These are phyloP conservation scores for Scortum barcoo DNA, from an alignment of 2,113 vertebrate genomes.

Conservation along the genomic window DNA sequence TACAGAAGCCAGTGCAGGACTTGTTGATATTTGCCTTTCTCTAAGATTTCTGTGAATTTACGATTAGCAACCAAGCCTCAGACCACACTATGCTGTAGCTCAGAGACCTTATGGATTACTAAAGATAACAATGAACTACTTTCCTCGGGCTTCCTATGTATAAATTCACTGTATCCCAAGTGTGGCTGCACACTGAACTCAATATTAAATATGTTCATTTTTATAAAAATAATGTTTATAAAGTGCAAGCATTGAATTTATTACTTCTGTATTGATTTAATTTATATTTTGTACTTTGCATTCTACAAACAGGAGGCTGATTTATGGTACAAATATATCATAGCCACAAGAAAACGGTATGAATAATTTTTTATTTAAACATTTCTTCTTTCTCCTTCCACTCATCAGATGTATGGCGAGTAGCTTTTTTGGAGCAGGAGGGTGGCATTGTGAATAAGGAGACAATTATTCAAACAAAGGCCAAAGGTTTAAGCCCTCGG, in stretches of 20 bases:
- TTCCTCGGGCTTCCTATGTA: slow-evolving; percentile 36
- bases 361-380: not conserved
- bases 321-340: slow-evolving; percentile 19
- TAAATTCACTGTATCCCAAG: slow-evolving; percentile 1
- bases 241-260: not conserved
- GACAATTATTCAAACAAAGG: slow-evolving; percentile 67
- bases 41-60: slow-evolving; percentile 79
- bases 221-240: slow-evolving; percentile 1
- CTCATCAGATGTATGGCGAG: slow-evolving; percentile 16
- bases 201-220: slow-evolving; percentile 5
- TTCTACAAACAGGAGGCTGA: not conserved
- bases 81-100: slow-evolving; percentile 62
- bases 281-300: slow-evolving; percentile 10
- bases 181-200: slow-evolving; percentile 24
- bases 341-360: not conserved
- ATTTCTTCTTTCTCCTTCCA: not conserved
- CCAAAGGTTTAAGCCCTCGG: slow-evolving; percentile 63
- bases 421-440: slow-evolving; percentile 38
- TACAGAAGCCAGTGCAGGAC: slow-evolving; percentile 78
- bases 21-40: slow-evolving; percentile 85
- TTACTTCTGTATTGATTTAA: slow-evolving; percentile 9
- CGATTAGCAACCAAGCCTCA: slow-evolving; percentile 74
- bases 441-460: slow-evolving; percentile 47
- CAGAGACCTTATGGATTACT: slow-evolving; percentile 73
- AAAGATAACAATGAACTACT: slow-evolving; percentile 71